Evolutionary conservation across 2,888 invertebrate species (phyloP), one percentile per base, ranked within the genome.

Genomic region (Volucella inanis): DNA sequence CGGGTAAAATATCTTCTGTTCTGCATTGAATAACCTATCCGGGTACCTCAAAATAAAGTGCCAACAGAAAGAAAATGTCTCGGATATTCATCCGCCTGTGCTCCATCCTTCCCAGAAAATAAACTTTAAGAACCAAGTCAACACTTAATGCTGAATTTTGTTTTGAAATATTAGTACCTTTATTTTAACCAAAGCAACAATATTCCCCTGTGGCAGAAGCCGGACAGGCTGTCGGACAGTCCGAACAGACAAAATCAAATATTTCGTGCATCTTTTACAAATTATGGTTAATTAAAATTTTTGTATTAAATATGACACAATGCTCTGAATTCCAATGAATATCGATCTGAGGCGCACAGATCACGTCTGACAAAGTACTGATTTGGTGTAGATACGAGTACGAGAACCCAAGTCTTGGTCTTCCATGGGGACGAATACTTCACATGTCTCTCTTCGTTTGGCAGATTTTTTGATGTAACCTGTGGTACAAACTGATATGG

Each of bases 251-350:
- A 67, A 80, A 72, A 76, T 85, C 80, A 80, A 87, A 84, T 83
- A 77, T 84, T 83, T 90, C 89, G 90, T 91, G 91, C 90, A 90
- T 87, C 89, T 89, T 90, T 91, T 91, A 91, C 90, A 91, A 92
- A 92, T 91, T 91, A 90, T 90, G 89, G 89, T 91, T 92, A 91
- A 91, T 91, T 92, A 91, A 92, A 91, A 91, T 91, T 91, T 90
- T 89, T 91, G 91, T 91, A 92, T 91, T 91, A 92, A 92, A 92
- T 91, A 92, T 91, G 91, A 91, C 91, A 90, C 91, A 91, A 91
- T 91, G 91, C 90, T 90, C 90, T 90, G 91, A 91, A 92, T 92
- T 91, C 90, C 90, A 89, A 88, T 87, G 85, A 87, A 86, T 81
- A 87, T 78, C 84, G 84, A 86, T 70, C 79, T 79, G 84, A n/a